Conservation (phyloP, 2,113 vertebrate species). For the Trachemys scripta region DNA sequence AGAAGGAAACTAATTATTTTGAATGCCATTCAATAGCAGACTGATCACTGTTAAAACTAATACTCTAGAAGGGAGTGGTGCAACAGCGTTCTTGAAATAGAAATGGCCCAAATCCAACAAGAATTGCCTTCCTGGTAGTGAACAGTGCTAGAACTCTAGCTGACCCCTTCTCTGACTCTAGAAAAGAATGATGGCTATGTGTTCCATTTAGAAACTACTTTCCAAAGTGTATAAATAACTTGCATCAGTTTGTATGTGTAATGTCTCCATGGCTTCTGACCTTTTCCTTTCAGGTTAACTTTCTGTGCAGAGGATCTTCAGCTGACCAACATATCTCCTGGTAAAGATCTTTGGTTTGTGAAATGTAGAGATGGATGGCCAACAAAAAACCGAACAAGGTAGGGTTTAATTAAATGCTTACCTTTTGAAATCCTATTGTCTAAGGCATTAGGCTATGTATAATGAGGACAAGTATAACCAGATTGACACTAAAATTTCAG, state of each 20-base stretch:
- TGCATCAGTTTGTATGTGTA: not conserved
- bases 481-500: not conserved
- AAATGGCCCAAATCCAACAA: not conserved
- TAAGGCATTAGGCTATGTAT: not conserved
- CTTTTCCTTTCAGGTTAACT: conserved; percentile 81
- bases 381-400: conserved; percentile 75
- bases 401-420: not conserved
- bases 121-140: not conserved
- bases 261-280: not conserved
- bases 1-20: not conserved
- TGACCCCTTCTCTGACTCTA: not conserved
- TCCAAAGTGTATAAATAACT: not conserved
- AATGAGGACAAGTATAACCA: not conserved
- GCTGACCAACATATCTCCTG: conserved; percentile 85
- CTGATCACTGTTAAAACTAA: not conserved
- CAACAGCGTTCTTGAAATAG: not conserved
- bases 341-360: conserved; percentile 86
- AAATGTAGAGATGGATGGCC: conserved; percentile 92
- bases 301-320: conserved; percentile 88
- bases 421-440: not conserved
- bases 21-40: not conserved
- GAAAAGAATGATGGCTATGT: not conserved
- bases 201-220: not conserved
- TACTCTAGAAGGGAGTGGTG: not conserved
- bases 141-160: not conserved